These are phyloP conservation scores for Gavialis gangeticus DNA, from an alignment of 2,113 vertebrate species.

Conservation along the genomic window DNA sequence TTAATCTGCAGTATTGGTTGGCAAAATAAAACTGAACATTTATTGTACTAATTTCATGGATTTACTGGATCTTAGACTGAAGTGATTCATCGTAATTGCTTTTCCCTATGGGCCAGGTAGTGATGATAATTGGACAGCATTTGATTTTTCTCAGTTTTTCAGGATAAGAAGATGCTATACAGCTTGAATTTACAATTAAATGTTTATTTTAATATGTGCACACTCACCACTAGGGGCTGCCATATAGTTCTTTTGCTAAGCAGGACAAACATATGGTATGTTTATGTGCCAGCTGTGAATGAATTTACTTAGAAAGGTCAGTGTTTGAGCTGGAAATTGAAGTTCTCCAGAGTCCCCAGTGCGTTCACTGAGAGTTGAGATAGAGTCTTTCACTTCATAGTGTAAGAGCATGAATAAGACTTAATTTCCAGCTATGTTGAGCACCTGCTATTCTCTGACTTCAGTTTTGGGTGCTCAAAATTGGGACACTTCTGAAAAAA, in stretches of 20 bases:
- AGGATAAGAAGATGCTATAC: neutral
- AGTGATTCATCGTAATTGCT: neutral
- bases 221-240: slow-evolving; percentile 76
- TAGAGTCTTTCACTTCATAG: neutral
- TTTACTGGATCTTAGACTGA: neutral
- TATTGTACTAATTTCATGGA: neutral
- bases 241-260: slow-evolving; percentile 3
- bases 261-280: neutral
- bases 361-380: neutral
- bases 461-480: neutral
- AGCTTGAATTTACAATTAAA: neutral
- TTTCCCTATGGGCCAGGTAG: neutral
- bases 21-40: neutral
- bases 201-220: neutral
- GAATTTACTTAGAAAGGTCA: neutral
- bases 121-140: neutral
- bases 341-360: neutral
- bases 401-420: neutral
- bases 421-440: neutral
- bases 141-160: neutral
- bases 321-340: neutral
- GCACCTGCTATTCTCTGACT: neutral
- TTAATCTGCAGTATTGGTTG: neutral
- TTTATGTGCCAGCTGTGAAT: neutral
- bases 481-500: neutral